A percentile compares a stretch with the other conserved stretches of the same genome.
Evolutionary conservation across 1,140 invertebrate species (phyloP).

Genomic region (Antheraea pernyi): DNA sequence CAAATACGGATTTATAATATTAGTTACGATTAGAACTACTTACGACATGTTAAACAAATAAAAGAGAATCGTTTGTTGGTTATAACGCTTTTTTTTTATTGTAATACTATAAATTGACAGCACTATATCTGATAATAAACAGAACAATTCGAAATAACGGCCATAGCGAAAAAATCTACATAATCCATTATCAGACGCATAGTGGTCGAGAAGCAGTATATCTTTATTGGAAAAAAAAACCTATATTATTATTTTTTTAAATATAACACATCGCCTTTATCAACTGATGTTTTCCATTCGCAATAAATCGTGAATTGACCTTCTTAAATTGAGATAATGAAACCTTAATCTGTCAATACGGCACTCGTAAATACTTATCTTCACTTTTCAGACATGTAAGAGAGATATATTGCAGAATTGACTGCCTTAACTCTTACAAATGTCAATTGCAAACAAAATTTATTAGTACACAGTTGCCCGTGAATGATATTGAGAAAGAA

Average conservation of each 20-base stretch:
- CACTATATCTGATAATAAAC: no score
- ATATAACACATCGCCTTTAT: not conserved
- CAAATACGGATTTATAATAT: no score
- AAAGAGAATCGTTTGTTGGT: no score
- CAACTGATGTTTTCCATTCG: not conserved
- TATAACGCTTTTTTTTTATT: no score
- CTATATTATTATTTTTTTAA: not conserved
- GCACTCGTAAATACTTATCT: not conserved
- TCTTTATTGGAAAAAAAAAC: not conserved
- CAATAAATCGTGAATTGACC: not conserved
- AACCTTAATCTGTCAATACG: slow-evolving; percentile 1
- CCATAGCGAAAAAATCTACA: no score
- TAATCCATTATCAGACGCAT: no score
- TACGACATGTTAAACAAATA: no score
- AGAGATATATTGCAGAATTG: not conserved
- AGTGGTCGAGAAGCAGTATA: not conserved
- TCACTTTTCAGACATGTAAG: not conserved
- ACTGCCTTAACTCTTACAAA: slow-evolving; percentile 2
- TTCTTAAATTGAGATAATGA: not conserved
- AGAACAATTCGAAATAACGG: no score
- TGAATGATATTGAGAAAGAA: no score
- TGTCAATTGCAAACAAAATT: not conserved
- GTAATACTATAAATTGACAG: no score
- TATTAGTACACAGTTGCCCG: not conserved
- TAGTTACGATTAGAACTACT: no score